A percentile compares a stretch with the other conserved stretches of the same genome.
Conservation (phyloP, 2,113 vertebrate genomes). For the Lagenorhynchus albirostris region DNA sequence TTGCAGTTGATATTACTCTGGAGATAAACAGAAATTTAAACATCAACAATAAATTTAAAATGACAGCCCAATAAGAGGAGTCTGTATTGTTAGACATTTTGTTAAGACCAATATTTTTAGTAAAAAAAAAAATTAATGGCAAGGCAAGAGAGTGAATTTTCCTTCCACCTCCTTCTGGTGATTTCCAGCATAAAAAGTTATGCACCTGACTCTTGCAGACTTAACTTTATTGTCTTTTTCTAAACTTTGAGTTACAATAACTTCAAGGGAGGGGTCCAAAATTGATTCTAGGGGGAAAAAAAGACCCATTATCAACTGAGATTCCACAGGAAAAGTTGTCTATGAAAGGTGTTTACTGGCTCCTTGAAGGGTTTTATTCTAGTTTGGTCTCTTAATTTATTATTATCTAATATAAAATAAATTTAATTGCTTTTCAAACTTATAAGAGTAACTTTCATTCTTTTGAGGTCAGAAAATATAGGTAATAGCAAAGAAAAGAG, state of each 20-base stretch:
- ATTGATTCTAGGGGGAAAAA: neutral
- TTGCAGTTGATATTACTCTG: neutral
- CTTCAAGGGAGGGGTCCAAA: neutral
- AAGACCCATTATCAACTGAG: neutral
- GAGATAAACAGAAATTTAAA: constrained; percentile 16
- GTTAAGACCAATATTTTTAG: neutral
- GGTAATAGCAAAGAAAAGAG: neutral
- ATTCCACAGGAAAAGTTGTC: neutral
- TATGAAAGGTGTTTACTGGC: neutral
- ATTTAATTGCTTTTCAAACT: neutral
- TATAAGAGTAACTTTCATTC: neutral
- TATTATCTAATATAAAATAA: neutral
- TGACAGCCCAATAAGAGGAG: neutral
- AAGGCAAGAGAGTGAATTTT: neutral
- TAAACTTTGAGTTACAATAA: neutral
- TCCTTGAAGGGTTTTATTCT: neutral
- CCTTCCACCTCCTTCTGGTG: neutral
- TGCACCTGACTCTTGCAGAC: neutral
- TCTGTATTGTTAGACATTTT: neutral
- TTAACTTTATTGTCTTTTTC: neutral
- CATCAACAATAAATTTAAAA: neutral
- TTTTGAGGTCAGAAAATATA: neutral
- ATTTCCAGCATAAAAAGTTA: neutral
- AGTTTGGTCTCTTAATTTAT: neutral
- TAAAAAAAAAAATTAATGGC: neutral